Evolutionary conservation across 64 coral and sea anemone genomes (phyloP), one percentile per base, ranked within the genome.

Genomic region (Montipora sp.): DNA sequence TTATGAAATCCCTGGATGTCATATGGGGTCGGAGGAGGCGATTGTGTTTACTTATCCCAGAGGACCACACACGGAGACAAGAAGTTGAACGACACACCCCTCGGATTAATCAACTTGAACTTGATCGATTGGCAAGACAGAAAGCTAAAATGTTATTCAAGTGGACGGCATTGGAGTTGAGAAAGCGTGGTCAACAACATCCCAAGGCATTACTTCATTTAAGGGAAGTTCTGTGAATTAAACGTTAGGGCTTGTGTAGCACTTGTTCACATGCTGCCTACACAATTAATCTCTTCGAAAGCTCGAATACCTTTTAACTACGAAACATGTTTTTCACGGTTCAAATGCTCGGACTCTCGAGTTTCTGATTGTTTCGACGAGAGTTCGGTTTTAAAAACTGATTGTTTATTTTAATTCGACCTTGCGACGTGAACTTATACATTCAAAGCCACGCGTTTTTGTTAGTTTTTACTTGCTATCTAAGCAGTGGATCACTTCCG

Each of bases 401-500:
- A 44, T 22, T 48, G 82, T 85, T 51, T 85, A 71, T 85, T 85
- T 71, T 71, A 48, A 13, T 77, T 14, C 4, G 44, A 5, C 49
- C 13, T 50, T 72, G 16, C 63, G 5, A 49, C 63, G 47, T 85
- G 61, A 85, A 47, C 68, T 85, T 70, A 70, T 12, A 71, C 43
- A 71, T 23, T 71, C 44, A 16, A 4, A 47, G 63, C 47, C 82
- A 85, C 82, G 82, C 44, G 82, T 14, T 85, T 5, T 85, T 85
- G 82, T 85, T 85, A 85, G 82, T 85, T 68, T 85, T 85, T 85
- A 36, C 1, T 85, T 72, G 68, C 61, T 71, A 85, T 85, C 61
- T 71, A 85, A 71, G 43, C 82, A 45, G 18, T 71, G 66, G 47
- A 72, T 85, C 43, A 85, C 82, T 85, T 85, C 82, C 82, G 82